Evolutionary conservation across 2,113 vertebrate species (phyloP).

Genomic region (Holacanthus passer): DNA sequence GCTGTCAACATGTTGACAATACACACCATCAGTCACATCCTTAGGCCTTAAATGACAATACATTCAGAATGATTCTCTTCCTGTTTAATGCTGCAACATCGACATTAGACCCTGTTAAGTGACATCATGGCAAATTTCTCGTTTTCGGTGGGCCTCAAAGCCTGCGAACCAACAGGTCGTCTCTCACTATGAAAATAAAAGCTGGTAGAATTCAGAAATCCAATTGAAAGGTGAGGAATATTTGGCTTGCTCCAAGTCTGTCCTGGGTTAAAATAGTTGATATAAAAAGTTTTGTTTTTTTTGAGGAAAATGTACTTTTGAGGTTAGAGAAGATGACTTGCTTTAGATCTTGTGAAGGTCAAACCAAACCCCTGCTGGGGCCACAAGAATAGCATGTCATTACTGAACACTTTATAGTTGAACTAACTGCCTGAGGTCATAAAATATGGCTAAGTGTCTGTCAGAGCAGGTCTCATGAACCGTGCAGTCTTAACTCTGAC

Average conservation of each 20-base stretch:
- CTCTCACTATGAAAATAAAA: slow-evolving; percentile 52
- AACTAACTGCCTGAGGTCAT: slow-evolving; percentile 82
- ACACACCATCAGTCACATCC: slow-evolving; percentile 46
- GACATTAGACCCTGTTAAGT: slow-evolving; percentile 73
- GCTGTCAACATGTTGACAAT: slow-evolving; percentile 25
- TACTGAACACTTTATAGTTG: slow-evolving; percentile 71
- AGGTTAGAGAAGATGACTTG: slow-evolving; percentile 76
- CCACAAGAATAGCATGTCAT: slow-evolving; percentile 66
- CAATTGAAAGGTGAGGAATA: slow-evolving; percentile 76
- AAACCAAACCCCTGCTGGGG: slow-evolving; percentile 54
- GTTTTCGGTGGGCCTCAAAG: slow-evolving; percentile 42
- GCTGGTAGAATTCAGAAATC: slow-evolving; percentile 72
- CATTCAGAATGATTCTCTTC: slow-evolving; percentile 76
- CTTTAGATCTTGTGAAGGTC: slow-evolving; percentile 62
- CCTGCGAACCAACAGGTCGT: slow-evolving; percentile 33
- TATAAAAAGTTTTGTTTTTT: slow-evolving; percentile 69
- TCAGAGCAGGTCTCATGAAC: slow-evolving; percentile 72
- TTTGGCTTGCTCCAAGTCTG: slow-evolving; percentile 80
- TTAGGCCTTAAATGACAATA: slow-evolving; percentile 70
- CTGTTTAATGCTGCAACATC: slow-evolving; percentile 40
- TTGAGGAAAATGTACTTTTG: slow-evolving; percentile 71
- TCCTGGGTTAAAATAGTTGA: slow-evolving; percentile 74
- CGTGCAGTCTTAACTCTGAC: slow-evolving; percentile 74
- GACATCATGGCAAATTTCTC: slow-evolving; percentile 70
- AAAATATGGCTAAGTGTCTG: slow-evolving; percentile 83